Conservation (phyloP, 2,797 vertebrate species). For the Paramormyrops hopkinsi region DNA sequence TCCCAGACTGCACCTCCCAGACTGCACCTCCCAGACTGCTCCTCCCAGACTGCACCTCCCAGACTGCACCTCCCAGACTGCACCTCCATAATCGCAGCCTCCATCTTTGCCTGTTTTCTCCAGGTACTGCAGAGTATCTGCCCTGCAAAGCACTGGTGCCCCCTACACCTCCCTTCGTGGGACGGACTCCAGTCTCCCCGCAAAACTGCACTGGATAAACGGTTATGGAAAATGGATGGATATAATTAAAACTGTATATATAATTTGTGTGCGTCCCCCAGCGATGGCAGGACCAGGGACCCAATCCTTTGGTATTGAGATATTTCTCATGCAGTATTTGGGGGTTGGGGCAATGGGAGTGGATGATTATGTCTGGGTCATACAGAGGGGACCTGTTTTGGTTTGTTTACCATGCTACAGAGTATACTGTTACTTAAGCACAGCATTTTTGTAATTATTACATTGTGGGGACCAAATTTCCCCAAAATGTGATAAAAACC, state of each 20-base stretch:
- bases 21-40: background rate
- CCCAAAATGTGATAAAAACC: background rate
- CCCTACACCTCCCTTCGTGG: background rate
- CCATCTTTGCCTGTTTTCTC: background rate
- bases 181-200: background rate
- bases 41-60: background rate
- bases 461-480: background rate
- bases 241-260: background rate
- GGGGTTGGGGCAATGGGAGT: background rate
- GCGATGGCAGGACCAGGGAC: background rate
- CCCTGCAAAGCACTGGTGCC: background rate
- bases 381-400: background rate
- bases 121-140: background rate
- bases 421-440: background rate
- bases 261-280: background rate
- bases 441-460: background rate
- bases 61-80: background rate
- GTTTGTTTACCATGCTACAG: background rate
- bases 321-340: background rate
- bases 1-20: background rate
- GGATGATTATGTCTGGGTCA: background rate
- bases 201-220: background rate
- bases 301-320: background rate
- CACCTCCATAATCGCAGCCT: background rate
- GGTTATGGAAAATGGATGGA: background rate